phyloP scores from a whole-genome alignment of 2,113 vertebrate genomes.

The Mionectes macconnelli region DNA sequence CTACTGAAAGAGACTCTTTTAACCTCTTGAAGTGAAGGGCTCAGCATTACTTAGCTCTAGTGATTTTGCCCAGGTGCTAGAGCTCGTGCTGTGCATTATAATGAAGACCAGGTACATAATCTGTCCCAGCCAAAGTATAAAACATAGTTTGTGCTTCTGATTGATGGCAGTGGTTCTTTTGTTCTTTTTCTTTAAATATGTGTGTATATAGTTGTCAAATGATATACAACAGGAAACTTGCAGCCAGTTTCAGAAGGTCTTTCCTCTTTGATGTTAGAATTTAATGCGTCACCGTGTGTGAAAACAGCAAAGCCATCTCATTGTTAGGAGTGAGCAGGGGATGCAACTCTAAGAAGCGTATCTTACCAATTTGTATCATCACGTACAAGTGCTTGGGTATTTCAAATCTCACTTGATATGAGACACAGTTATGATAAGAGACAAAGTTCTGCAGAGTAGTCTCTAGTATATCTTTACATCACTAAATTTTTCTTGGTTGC shows the following conservation, averaged over 20 bases:
- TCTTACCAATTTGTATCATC: neutral
- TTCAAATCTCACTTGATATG: neutral
- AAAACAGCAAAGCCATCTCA: neutral
- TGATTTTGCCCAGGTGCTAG: conserved; percentile 37
- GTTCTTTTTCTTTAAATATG: neutral
- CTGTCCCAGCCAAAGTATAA: neutral
- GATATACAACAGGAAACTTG: neutral
- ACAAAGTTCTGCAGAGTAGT: neutral
- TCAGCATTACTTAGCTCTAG: neutral
- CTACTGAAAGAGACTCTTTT: conserved; percentile 22
- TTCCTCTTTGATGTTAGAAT: neutral
- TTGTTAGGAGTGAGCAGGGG: neutral
- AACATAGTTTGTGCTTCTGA: neutral
- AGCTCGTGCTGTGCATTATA: neutral
- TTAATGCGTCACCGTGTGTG: neutral
- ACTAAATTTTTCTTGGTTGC: neutral
- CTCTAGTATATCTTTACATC: neutral
- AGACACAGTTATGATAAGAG: neutral
- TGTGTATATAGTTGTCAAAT: neutral
- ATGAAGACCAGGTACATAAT: neutral
- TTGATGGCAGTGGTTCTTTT: neutral
- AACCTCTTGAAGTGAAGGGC: conserved; percentile 10
- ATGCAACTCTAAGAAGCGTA: neutral
- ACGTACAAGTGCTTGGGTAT: neutral
- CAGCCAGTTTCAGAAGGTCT: neutral